Evolutionary conservation across 2,113 vertebrate species (phyloP), one percentile per base, ranked within the genome.

Genomic region (Capreolus pygargus): DNA sequence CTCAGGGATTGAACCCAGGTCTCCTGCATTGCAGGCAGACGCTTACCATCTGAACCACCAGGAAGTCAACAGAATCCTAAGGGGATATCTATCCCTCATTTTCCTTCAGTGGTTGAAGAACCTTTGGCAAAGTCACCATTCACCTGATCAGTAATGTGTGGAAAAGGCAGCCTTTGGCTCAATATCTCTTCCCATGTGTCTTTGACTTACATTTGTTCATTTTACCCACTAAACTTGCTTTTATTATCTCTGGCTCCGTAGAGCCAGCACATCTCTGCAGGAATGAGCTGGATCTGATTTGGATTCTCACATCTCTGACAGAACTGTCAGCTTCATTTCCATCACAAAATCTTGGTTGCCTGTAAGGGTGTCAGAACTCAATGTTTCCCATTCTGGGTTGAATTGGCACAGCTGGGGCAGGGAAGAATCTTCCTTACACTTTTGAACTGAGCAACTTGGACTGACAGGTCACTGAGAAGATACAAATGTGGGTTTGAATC

Each of bases 291-390:
- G 50, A 95, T 97, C 79, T 87, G 57, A 92, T 74, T 95, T 43
- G 91, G 78, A 96, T 97, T 98, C 94, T 98, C 94, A 92, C 91
- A 85, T 97, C 67, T 61, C 78, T 86, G 94, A 97, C 96, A 97
- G 91, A 97, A 84, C 93, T 90, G 76, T 97, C 95, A 98, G 58
- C 84, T 96, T 95, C 92, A 74, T 95, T 87, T 98, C 95, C 85
- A 89, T 97, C 94, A 96, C 12, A 57, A 39, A 90, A 60, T 93
- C 64, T 55, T 61, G 95, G 94, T 96, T 81, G 93, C 95, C 95
- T 55, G 85, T 96, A n/a, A 92, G 95, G 52, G 84, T 98, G 97
- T 97, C 93, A 96, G 89, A 96, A 94, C 60, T 95, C 95, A 52
- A 4, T 70, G 47, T 61, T 94, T 97, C 84, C 97, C 84, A 76